A percentile compares a stretch with the other conserved stretches of the same genome.
Conservation (phyloP, 2,113 vertebrate genomes). For the Alethe diademata region DNA sequence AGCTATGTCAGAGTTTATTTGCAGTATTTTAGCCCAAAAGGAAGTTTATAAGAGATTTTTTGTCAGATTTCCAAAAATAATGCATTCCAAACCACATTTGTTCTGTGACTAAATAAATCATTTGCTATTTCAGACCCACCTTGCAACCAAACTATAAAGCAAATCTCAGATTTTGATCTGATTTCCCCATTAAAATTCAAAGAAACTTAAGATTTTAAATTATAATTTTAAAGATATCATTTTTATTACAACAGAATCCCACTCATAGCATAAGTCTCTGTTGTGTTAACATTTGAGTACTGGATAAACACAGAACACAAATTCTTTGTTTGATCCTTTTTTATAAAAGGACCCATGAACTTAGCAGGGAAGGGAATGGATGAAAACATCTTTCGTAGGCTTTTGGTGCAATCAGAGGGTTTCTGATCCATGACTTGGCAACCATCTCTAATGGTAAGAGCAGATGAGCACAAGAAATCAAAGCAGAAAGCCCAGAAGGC, state of each 20-base stretch:
- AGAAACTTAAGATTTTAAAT: not conserved
- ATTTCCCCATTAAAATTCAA: not conserved
- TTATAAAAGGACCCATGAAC: not conserved
- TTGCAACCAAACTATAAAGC: not conserved
- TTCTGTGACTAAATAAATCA: not conserved
- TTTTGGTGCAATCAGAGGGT: not conserved
- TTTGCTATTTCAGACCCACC: not conserved
- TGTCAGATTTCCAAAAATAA: not conserved
- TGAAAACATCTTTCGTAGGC: not conserved
- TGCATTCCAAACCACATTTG: not conserved
- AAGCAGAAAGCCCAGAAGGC: not conserved
- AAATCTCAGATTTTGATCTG: not conserved
- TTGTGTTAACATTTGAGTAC: not conserved
- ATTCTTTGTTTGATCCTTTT: not conserved
- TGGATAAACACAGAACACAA: not conserved
- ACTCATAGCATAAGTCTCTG: not conserved
- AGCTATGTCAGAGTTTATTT: not conserved
- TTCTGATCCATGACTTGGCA: not conserved
- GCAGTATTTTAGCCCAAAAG: not conserved
- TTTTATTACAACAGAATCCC: not conserved
- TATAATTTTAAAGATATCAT: not conserved
- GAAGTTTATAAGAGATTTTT: not conserved
- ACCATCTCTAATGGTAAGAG: not conserved
- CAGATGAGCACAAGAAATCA: not conserved
- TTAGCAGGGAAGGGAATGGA: not conserved